Percentiles rank a stretch among this genome's conserved stretches.
phyloP scores from a whole-genome alignment of 2,113 vertebrate species.

The Sinocyclocheilus rhinocerous region DNA sequence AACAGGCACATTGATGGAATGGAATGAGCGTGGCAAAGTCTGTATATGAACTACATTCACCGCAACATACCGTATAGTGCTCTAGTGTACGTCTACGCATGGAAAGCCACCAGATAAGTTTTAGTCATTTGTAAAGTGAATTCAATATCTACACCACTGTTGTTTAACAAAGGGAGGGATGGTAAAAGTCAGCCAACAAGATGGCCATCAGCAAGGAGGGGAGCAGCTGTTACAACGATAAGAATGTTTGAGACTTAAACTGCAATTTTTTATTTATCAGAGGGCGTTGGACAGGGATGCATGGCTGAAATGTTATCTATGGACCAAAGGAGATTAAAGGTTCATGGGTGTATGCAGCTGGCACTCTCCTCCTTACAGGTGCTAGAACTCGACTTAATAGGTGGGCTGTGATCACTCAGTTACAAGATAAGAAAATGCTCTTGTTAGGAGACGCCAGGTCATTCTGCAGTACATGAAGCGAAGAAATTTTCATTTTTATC shows the following conservation, averaged over 20 bases:
- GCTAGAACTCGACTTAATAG: slow-evolving; percentile 25
- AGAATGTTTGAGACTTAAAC: slow-evolving; percentile 14
- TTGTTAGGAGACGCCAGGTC: not conserved
- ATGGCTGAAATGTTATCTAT: slow-evolving; percentile 42
- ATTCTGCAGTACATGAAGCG: not conserved
- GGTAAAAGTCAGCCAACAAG: not conserved
- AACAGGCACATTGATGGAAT: not conserved
- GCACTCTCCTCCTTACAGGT: slow-evolving; percentile 22
- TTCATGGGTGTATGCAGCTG: slow-evolving; percentile 43
- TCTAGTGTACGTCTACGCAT: not conserved
- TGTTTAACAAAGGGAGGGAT: slow-evolving; percentile 6
- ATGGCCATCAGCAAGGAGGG: slow-evolving; percentile 11
- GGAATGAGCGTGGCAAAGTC: not conserved
- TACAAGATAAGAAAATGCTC: slow-evolving; percentile 43
- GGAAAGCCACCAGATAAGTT: not conserved
- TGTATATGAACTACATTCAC: not conserved
- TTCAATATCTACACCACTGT: not conserved
- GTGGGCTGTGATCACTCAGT: slow-evolving; percentile 23
- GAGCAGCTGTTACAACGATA: slow-evolving; percentile 32
- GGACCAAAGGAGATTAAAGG: slow-evolving; percentile 18
- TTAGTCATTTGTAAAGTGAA: not conserved
- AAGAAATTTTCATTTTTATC: not conserved
- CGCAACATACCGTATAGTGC: not conserved
- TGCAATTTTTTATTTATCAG: slow-evolving; percentile 32
- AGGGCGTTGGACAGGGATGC: slow-evolving; percentile 24